Conservation (phyloP, 1,140 invertebrate genomes). For the Sitophilus oryzae region DNA sequence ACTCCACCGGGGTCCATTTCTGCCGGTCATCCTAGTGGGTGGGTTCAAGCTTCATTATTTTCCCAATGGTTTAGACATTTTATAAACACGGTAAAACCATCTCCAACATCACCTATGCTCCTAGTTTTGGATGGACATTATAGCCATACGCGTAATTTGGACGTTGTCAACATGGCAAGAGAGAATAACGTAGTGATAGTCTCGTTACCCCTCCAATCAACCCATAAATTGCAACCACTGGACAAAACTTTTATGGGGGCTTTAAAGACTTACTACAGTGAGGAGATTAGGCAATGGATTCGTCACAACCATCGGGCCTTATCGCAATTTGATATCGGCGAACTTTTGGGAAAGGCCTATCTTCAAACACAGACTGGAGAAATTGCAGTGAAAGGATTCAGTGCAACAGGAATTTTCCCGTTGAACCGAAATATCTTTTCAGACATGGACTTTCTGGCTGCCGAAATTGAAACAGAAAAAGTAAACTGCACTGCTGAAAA, state of each 20-base stretch:
- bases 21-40: no score
- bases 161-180: constrained; percentile 31
- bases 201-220: constrained; percentile 38
- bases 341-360: constrained; percentile 34
- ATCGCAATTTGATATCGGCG: constrained; percentile 26
- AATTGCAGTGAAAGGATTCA: constrained; percentile 37
- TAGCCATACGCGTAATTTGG: constrained; percentile 35
- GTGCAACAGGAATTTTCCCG: constrained; percentile 34
- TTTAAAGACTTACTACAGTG: constrained; percentile 21
- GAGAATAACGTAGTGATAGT: constrained; percentile 33
- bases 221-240: constrained; percentile 40
- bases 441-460: constrained; percentile 27
- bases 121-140: constrained; percentile 36
- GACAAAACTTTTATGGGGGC: constrained; percentile 37
- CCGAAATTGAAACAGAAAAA: not conserved
- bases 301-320: constrained; percentile 1
- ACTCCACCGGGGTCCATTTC: no score
- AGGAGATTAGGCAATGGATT: constrained; percentile 12
- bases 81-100: constrained; percentile 7
- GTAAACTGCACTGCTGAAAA: constrained; percentile 5
- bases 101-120: constrained; percentile 27
- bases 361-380: constrained; percentile 27
- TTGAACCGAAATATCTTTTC: no score
- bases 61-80: no score
- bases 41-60: no score